Conservation (phyloP, 2,113 vertebrate genomes). For the Burhinus bistriatus region DNA sequence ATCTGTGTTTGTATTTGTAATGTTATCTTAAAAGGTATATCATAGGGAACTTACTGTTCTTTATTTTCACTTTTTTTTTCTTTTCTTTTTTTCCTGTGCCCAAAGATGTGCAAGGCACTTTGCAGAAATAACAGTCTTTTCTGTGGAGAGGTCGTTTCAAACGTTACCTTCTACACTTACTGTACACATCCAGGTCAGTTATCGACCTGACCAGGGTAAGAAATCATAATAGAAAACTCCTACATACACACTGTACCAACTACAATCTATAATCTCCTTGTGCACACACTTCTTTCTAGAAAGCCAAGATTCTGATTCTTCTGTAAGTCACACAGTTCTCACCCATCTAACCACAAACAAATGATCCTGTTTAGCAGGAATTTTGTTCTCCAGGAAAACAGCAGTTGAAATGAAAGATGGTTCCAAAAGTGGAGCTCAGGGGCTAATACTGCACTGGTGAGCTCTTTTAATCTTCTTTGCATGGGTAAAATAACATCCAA, state of each 20-base stretch:
- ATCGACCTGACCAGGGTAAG: neutral
- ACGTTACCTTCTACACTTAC: constrained; percentile 19
- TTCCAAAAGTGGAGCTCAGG: constrained; percentile 66
- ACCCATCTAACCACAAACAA: constrained; percentile 55
- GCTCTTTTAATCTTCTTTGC: constrained; percentile 71
- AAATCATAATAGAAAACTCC: constrained; percentile 40
- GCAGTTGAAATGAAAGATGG: constrained; percentile 46
- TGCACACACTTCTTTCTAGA: constrained; percentile 50
- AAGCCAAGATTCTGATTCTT: constrained; percentile 63
- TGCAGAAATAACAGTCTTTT: neutral
- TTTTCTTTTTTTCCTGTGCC: neutral
- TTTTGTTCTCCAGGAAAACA: constrained; percentile 55
- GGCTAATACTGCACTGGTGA: constrained; percentile 70
- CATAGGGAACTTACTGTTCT: neutral
- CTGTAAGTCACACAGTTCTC: constrained; percentile 46
- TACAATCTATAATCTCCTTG: constrained; percentile 37
- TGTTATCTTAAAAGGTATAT: neutral
- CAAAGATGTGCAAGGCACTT: constrained; percentile 40
- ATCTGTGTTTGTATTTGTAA: neutral
- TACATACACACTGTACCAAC: constrained; percentile 48
- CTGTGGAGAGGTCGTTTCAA: neutral
- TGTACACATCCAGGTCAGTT: constrained; percentile 40
- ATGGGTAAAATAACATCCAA: constrained; percentile 86
- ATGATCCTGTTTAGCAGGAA: constrained; percentile 59
- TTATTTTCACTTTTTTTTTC: neutral